Evolutionary conservation across 2,797 vertebrate genomes (phyloP), one percentile per base, ranked within the genome.

Genomic region (Darevskia mixta): DNA sequence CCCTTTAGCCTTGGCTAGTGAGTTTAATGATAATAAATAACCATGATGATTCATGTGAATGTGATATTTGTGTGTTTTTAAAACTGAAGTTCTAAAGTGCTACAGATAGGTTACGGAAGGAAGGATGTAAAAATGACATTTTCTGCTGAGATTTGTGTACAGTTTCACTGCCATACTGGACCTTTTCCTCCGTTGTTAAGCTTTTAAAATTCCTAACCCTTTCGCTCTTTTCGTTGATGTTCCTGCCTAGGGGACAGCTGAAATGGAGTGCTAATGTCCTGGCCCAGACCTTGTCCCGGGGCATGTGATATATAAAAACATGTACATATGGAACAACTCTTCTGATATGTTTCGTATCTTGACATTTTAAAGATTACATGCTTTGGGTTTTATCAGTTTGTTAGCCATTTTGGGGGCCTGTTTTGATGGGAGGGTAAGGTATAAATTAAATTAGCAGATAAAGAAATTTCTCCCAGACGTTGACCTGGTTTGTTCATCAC

Each of bases 41-140:
- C 32, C 23, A 18, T 71, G 69, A 49, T 27, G 35, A 83, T 77
- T 4, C 43, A 18, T 29, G 23, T 9, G 20, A 64, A 43, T 77
- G 20, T 67, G 32, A 29, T 32, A 78, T 25, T 41, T 78, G 10
- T 91, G 64, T 13, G 9, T 90, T 91, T 88, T 78, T 27, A 32
- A 84, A 75, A 61, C 3, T 77, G n/a, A 66, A 88, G 0, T 92
- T 94, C 86, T 71, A n/a, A 92, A 90, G 88, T 83, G 20, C 69
- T 43, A 23, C 38, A 67, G 89, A 73, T 88, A 89, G 87, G 61
- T 89, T 4, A 0, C 88, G 85, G 49, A 64, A 49, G 38, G 23
- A 43, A 43, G 38, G 32, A 75, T 82, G 49, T 83, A 88, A 87
- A 3, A 45, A 67, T 32, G 82, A 25, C 79, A 89, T 91, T 93